These are phyloP conservation scores for Hoplodrina blanda DNA, from an alignment of 2,888 invertebrate genomes.

Conservation along the genomic window DNA sequence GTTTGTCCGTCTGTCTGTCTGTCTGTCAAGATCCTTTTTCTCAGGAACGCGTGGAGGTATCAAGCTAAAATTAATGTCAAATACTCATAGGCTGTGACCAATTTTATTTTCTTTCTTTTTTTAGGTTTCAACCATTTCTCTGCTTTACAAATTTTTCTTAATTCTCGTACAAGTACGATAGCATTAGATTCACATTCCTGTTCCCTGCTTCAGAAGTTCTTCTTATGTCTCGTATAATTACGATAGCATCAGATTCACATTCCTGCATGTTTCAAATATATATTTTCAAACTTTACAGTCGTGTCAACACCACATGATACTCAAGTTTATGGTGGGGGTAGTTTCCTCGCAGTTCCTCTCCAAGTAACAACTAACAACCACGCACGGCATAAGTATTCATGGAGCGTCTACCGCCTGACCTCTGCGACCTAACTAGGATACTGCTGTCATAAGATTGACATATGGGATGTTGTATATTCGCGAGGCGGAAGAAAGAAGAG, in stretches of 20 bases:
- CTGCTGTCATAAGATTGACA: slow-evolving; percentile 32
- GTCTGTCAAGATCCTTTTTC: no score
- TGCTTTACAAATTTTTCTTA: slow-evolving; percentile 24
- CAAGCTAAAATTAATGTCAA: no score
- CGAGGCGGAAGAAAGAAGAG: slow-evolving; percentile 1
- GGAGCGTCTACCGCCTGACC: slow-evolving; percentile 29
- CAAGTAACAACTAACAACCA: slow-evolving; percentile 7
- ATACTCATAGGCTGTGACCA: no score
- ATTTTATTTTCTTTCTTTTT: no score
- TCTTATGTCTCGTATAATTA: neutral
- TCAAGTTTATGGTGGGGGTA: neutral
- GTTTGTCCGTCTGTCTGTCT: no score
- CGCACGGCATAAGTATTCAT: slow-evolving; percentile 29
- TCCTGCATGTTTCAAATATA: neutral
- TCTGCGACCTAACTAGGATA: slow-evolving; percentile 15
- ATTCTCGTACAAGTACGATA: slow-evolving; percentile 6
- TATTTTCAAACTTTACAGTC: slow-evolving; percentile 3
- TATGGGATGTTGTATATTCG: slow-evolving; percentile 16
- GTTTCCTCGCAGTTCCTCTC: slow-evolving; percentile 19
- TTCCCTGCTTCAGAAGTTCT: slow-evolving; percentile 22
- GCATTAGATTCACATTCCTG: slow-evolving; percentile 15
- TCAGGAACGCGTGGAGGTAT: no score
- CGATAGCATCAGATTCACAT: slow-evolving; percentile 25
- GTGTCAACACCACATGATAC: neutral
- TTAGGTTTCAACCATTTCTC: neutral